A percentile compares a stretch with the other conserved stretches of the same genome.
These are phyloP conservation scores for Hesperophylax magnus DNA, from an alignment of 1,140 invertebrate genomes.

Conservation along the genomic window DNA sequence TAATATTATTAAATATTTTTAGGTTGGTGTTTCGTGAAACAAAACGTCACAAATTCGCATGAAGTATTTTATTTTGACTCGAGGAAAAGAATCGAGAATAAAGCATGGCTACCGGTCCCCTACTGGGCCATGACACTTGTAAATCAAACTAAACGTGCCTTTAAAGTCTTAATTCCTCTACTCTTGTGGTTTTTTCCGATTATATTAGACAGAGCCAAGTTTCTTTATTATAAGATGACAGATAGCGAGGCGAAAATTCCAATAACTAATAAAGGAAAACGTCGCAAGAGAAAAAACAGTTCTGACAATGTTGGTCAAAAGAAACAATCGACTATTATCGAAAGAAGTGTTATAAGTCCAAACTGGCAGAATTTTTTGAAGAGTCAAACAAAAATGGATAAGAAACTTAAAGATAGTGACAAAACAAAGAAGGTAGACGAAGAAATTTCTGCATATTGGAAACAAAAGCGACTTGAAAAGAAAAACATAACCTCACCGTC, in stretches of 20 bases:
- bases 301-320: neutral
- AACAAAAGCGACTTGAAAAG: conserved; percentile 43
- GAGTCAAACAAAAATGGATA: conserved; percentile 37
- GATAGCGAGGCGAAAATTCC: neutral
- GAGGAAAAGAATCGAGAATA: neutral
- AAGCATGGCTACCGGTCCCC: neutral
- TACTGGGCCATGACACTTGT: too few species aligned
- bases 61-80: neutral
- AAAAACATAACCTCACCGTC: conserved; percentile 32
- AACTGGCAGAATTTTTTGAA: conserved; percentile 67
- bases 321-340: conserved; percentile 20
- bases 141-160: neutral
- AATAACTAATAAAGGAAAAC: neutral
- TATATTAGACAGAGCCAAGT: neutral
- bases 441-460: conserved; percentile 37
- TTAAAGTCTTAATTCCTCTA: neutral
- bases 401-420: conserved; percentile 8
- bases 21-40: too few species aligned
- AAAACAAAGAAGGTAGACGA: conserved; percentile 16
- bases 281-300: conserved; percentile 7
- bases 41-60: too few species aligned
- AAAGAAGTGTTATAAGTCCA: conserved; percentile 60
- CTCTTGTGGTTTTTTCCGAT: neutral
- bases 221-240: conserved; percentile 17
- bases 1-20: too few species aligned